A percentile compares a stretch with the other conserved stretches of the same genome.
These are phyloP conservation scores for Aegotheles bennettii DNA, from an alignment of 2,113 vertebrate species.

Conservation along the genomic window DNA sequence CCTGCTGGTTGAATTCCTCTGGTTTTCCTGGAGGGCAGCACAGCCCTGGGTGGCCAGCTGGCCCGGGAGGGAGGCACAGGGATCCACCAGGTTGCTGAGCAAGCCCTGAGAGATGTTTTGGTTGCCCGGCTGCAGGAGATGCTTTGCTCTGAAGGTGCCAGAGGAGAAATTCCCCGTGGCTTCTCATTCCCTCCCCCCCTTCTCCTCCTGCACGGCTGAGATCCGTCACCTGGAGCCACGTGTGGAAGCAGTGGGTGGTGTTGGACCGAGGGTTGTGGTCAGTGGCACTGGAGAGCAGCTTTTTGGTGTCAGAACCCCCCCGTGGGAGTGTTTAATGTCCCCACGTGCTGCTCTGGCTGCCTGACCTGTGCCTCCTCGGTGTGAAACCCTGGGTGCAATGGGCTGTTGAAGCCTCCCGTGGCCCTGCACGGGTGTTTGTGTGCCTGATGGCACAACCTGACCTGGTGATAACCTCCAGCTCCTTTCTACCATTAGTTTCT, in stretches of 20 bases:
- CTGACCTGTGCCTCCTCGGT: accelerated
- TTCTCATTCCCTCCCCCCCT: accelerated
- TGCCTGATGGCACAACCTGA: not conserved
- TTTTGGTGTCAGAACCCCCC: not conserved
- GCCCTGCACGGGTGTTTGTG: not conserved
- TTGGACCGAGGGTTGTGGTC: not conserved
- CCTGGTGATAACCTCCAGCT: not conserved
- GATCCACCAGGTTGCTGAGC: not conserved
- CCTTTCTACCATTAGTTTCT: not conserved
- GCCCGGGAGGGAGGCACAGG: not conserved
- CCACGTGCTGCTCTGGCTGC: not conserved
- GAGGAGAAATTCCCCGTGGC: not conserved
- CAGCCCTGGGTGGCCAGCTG: not conserved
- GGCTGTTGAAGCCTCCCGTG: not conserved
- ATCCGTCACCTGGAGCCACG: not conserved
- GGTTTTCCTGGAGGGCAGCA: not conserved
- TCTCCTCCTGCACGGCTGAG: not conserved
- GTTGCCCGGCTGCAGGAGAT: not conserved
- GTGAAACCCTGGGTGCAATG: not conserved
- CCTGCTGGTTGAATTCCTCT: not conserved
- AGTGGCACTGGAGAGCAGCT: not conserved
- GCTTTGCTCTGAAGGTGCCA: not conserved
- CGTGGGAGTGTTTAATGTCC: accelerated
- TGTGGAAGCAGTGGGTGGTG: not conserved
- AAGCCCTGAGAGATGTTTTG: not conserved